phyloP scores from a whole-genome alignment of 2,888 invertebrate species.

The Dendrolimus pini region DNA sequence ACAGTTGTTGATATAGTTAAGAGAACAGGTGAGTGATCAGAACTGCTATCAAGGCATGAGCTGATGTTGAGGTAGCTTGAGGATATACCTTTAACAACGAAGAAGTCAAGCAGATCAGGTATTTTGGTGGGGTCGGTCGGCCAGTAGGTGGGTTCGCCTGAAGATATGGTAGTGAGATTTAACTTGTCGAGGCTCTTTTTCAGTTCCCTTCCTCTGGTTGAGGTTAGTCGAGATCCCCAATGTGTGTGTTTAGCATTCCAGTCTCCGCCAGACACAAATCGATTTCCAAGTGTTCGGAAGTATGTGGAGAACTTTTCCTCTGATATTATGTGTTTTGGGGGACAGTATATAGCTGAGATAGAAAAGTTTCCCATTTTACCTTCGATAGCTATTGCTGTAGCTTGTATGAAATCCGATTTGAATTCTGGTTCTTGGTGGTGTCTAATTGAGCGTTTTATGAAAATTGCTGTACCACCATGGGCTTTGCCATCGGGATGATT shows the following conservation, averaged over 20 bases:
- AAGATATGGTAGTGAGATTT: neutral
- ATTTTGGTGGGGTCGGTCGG: no score
- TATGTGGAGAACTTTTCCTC: no score
- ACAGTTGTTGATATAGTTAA: neutral
- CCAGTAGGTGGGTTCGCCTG: neutral
- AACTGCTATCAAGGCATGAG: neutral
- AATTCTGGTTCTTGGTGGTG: neutral
- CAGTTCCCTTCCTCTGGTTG: neutral
- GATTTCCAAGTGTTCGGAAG: no score
- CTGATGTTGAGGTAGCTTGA: no score
- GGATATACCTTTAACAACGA: no score
- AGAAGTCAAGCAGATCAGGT: no score
- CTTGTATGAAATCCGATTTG: no score
- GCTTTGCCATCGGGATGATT: neutral
- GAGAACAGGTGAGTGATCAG: neutral
- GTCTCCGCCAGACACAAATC: no score
- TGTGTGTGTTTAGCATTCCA: neutral
- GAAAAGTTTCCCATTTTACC: no score
- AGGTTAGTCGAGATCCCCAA: neutral
- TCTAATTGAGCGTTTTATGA: neutral
- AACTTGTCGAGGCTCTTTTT: neutral
- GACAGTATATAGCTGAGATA: no score
- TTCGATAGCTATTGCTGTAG: no score
- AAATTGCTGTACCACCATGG: neutral
- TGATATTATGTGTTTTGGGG: no score